These are phyloP conservation scores for Nothobranchius kuhntae DNA, from an alignment of 2,113 vertebrate genomes.

Conservation along the genomic window DNA sequence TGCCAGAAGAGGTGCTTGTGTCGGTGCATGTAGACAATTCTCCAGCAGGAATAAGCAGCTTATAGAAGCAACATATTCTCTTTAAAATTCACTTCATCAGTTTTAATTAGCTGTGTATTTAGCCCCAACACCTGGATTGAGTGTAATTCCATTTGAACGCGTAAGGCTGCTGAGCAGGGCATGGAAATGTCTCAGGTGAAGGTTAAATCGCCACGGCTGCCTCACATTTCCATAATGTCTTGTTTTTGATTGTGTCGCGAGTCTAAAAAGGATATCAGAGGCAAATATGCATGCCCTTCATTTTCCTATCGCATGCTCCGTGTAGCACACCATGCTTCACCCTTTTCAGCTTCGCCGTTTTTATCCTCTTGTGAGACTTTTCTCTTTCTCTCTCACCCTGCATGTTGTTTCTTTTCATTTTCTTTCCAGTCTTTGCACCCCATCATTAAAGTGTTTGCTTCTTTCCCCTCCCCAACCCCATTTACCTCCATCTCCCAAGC, in stretches of 20 bases:
- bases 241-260: constrained; percentile 51
- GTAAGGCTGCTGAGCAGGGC: constrained; percentile 34
- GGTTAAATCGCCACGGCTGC: constrained; percentile 37
- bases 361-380: constrained; percentile 6
- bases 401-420: constrained; percentile 42
- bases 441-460: constrained; percentile 52
- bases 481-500: constrained; percentile 31
- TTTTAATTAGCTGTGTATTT: constrained; percentile 79
- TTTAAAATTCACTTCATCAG: constrained; percentile 78
- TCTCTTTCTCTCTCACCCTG: constrained; percentile 17
- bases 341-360: constrained; percentile 42
- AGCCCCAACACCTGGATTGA: constrained; percentile 69
- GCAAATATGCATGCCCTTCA: constrained; percentile 52
- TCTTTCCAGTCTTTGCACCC: constrained; percentile 49
- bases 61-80: constrained; percentile 70
- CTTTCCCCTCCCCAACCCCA: neutral
- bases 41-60: constrained; percentile 71
- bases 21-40: constrained; percentile 39
- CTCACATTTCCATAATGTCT: constrained; percentile 64
- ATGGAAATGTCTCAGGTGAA: constrained; percentile 53
- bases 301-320: constrained; percentile 48
- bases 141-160: constrained; percentile 50
- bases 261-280: constrained; percentile 59
- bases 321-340: constrained; percentile 27
- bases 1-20: constrained; percentile 17